Percentiles rank a stretch among this genome's conserved stretches.
phyloP scores from a whole-genome alignment of 2,113 vertebrate species.

The Melozone crissalis region DNA sequence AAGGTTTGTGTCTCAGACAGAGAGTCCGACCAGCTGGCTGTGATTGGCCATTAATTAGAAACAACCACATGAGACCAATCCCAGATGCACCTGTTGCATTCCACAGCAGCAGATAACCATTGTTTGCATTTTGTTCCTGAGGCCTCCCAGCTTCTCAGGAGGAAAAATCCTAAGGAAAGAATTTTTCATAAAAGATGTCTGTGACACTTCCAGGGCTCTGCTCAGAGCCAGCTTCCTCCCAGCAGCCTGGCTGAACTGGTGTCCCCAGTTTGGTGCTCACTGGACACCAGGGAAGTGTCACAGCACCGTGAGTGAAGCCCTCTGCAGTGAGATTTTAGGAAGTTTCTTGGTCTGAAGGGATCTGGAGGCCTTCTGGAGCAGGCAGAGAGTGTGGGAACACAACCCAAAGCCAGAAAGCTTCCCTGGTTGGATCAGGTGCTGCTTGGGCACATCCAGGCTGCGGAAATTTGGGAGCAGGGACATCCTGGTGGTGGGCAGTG shows the following conservation, averaged over 20 bases:
- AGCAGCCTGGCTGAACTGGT: not conserved
- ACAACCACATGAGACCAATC: no score
- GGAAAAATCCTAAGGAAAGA: no score
- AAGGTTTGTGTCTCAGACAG: no score
- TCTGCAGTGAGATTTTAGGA: not conserved
- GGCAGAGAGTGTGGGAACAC: not conserved
- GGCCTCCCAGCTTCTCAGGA: no score
- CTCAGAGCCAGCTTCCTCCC: no score
- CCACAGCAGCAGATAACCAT: no score
- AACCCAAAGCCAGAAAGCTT: not conserved
- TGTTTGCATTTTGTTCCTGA: no score
- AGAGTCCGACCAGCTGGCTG: no score
- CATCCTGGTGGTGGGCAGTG: not conserved
- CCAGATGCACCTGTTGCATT: no score
- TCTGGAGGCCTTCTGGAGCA: not conserved
- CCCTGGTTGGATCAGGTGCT: not conserved
- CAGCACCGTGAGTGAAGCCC: fast-evolving
- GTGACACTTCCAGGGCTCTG: no score
- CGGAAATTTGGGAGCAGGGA: not conserved
- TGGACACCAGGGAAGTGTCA: not conserved
- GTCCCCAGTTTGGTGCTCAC: not conserved
- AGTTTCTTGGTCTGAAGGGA: not conserved
- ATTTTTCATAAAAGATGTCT: no score
- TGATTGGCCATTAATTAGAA: no score
- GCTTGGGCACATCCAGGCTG: not conserved